phyloP scores from a whole-genome alignment of 1,140 invertebrate species.

The Trigoniulus corallinus region DNA sequence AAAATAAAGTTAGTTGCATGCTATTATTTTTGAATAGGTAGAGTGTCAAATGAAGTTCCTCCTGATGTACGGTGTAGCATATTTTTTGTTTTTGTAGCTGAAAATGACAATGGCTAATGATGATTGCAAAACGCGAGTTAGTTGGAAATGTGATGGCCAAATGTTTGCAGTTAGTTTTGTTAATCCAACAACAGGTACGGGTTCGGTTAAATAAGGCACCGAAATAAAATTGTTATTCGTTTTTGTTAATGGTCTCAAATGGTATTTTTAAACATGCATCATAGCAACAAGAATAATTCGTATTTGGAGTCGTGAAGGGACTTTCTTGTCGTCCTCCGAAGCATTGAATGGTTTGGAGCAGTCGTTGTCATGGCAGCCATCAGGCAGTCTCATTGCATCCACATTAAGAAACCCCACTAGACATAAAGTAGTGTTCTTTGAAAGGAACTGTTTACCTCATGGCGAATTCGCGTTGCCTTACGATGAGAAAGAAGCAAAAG shows the following conservation, averaged over 20 bases:
- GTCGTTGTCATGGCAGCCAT: constrained; percentile 56
- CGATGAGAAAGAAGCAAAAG: constrained; percentile 29
- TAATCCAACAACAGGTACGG: constrained; percentile 21
- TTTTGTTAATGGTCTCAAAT: constrained; percentile 3
- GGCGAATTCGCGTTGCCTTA: constrained; percentile 56
- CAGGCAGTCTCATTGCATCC: constrained; percentile 56
- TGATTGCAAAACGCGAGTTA: constrained; percentile 40
- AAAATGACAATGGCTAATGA: constrained; percentile 37
- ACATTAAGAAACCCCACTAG: constrained; percentile 45
- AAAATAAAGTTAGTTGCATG: background rate
- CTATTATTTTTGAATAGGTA: background rate
- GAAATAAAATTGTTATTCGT: constrained; percentile 5
- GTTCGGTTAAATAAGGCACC: background rate
- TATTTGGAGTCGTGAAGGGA: constrained; percentile 54
- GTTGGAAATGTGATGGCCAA: constrained; percentile 69
- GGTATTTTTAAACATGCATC: too few species aligned
- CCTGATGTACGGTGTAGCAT: background rate
- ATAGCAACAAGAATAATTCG: constrained; percentile 37
- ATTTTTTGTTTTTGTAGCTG: background rate
- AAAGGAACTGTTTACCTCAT: constrained; percentile 82
- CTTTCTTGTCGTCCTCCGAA: constrained; percentile 53
- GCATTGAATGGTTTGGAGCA: constrained; percentile 45
- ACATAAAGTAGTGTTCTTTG: constrained; percentile 65
- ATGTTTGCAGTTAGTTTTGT: constrained; percentile 60
- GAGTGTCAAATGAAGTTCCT: background rate